A percentile compares a stretch with the other conserved stretches of the same genome.
Conservation (phyloP, 2,888 invertebrate genomes). For the Clostera curtula region DNA sequence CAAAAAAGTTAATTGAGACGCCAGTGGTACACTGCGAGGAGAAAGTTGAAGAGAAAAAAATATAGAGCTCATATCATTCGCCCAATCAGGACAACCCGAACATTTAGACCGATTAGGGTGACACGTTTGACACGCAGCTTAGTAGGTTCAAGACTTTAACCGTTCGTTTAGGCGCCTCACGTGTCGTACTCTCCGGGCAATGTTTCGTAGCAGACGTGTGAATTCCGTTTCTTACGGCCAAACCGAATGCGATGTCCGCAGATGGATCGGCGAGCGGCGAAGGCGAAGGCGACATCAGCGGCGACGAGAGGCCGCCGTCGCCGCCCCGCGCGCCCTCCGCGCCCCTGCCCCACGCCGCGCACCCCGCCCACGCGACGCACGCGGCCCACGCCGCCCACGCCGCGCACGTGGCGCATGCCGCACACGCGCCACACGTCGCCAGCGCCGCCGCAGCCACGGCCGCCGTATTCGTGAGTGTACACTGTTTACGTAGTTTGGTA, state of each 20-base stretch:
- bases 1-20: no score
- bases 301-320: constrained; percentile 56
- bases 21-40: no score
- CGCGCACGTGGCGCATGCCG: constrained; percentile 20
- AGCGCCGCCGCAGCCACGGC: constrained; percentile 30
- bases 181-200: no score
- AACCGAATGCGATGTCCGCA: constrained; percentile 20
- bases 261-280: constrained; percentile 67
- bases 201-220: not conserved
- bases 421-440: constrained; percentile 22
- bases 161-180: no score
- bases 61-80: no score
- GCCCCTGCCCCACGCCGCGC: constrained; percentile 39
- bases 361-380: constrained; percentile 26
- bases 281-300: constrained; percentile 59
- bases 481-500: not conserved
- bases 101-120: no score
- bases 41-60: no score
- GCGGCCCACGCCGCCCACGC: constrained; percentile 19
- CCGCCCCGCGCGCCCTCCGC: constrained; percentile 46
- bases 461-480: constrained; percentile 38
- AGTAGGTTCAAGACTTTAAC: no score
- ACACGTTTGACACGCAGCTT: no score
- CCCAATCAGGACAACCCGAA: no score
- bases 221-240: not conserved